Percentiles rank a stretch among this genome's conserved stretches.
Conservation (phyloP, 2,888 invertebrate species). For the Palloptera scutellata region DNA sequence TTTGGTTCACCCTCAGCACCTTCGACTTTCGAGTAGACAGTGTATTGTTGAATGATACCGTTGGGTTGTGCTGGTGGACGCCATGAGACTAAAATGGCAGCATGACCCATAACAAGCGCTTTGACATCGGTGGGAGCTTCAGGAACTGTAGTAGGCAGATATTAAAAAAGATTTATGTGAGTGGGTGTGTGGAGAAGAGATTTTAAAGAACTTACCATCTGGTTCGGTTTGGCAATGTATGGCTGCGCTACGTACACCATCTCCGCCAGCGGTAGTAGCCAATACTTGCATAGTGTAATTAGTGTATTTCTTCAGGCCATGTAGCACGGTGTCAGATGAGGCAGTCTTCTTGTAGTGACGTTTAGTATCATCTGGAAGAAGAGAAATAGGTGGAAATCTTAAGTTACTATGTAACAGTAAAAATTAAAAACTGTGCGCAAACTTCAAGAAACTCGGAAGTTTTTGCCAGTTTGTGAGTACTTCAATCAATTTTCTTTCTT, state of each 20-base stretch:
- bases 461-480: too few relatives aligned
- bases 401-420: background rate
- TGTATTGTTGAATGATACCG: conserved; percentile 92
- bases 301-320: conserved; percentile 91
- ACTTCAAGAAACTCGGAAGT: background rate
- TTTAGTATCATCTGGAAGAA: conserved; percentile 79
- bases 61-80: conserved; percentile 91
- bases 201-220: conserved; percentile 74
- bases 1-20: conserved; percentile 73
- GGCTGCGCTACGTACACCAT: conserved; percentile 79
- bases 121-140: conserved; percentile 93
- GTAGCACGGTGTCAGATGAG: conserved; percentile 92
- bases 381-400: conserved; percentile 5
- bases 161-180: background rate
- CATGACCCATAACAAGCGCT: conserved; percentile 89
- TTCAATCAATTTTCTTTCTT: background rate
- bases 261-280: conserved; percentile 94
- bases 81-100: conserved; percentile 94
- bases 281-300: conserved; percentile 97
- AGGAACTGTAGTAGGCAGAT: conserved; percentile 72
- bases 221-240: conserved; percentile 95
- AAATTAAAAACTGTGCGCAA: background rate
- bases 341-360: conserved; percentile 91
- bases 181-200: too few relatives aligned
- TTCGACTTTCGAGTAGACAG: conserved; percentile 85